Conservation (phyloP, 1,140 invertebrate genomes). For the Hermetia illucens region DNA sequence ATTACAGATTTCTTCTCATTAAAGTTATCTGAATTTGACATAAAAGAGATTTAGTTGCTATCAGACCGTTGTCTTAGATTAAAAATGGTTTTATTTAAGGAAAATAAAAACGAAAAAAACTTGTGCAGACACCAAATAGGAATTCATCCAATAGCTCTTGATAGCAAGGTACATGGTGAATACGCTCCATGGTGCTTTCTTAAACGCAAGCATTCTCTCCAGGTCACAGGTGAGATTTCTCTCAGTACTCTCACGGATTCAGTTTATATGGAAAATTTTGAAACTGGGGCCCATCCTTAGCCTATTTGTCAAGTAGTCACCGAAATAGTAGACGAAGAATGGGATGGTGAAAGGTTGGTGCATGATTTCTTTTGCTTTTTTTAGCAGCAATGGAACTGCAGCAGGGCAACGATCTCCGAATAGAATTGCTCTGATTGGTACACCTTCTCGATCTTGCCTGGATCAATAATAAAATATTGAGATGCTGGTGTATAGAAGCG, state of each 20-base stretch:
- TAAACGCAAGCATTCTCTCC: slow-evolving; percentile 91
- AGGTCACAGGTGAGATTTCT: slow-evolving; percentile 94
- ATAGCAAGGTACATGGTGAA: slow-evolving; percentile 58
- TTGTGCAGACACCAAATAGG: too few species aligned
- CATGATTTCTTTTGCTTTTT: slow-evolving; percentile 92
- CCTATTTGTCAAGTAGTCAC: slow-evolving; percentile 92
- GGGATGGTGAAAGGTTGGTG: slow-evolving; percentile 99
- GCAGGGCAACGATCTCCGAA: slow-evolving; percentile 89
- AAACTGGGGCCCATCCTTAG: slow-evolving; percentile 66
- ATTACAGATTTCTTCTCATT: too few species aligned
- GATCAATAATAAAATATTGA: slow-evolving; percentile 92
- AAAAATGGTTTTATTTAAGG: too few species aligned
- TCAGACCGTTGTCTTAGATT: too few species aligned
- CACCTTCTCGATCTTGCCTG: slow-evolving; percentile 73
- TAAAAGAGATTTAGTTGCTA: too few species aligned
- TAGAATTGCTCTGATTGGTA: slow-evolving; percentile 93
- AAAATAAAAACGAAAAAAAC: too few species aligned
- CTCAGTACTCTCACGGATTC: slow-evolving; percentile 76
- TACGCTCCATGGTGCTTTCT: slow-evolving; percentile 82
- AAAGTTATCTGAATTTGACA: too few species aligned
- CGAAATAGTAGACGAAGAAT: slow-evolving; percentile 99
- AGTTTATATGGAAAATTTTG: slow-evolving; percentile 96
- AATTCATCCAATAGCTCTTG: slow-evolving; percentile 55
- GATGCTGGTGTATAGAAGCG: slow-evolving; percentile 88
- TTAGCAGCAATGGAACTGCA: slow-evolving; percentile 88